Conservation (phyloP, 2,113 vertebrate genomes). For the Mesitornis unicolor region DNA sequence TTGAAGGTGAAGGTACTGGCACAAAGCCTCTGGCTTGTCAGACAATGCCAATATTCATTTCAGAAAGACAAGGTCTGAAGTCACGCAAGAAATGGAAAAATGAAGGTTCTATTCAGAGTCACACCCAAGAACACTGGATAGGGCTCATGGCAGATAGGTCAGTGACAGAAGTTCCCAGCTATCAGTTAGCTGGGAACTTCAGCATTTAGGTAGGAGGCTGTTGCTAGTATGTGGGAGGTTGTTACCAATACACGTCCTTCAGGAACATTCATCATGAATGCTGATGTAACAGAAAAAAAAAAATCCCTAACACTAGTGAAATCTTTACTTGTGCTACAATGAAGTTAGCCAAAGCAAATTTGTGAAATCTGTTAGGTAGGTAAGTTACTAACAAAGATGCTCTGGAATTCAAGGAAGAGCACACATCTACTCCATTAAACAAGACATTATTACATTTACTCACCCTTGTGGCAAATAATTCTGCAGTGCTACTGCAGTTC, state of each 20-base stretch:
- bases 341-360: background rate
- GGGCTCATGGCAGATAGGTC: background rate
- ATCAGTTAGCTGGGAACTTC: background rate
- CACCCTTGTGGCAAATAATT: background rate
- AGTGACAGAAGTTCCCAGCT: background rate
- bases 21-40: background rate
- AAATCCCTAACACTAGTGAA: background rate
- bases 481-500: background rate
- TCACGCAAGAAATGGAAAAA: background rate
- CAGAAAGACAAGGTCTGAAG: background rate
- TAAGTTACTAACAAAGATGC: background rate
- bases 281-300: background rate
- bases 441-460: background rate
- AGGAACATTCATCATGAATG: background rate
- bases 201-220: background rate
- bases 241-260: background rate
- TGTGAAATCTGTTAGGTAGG: background rate
- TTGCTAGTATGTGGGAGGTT: background rate
- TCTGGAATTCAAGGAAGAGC: background rate
- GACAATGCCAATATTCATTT: accelerated
- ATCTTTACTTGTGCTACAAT: background rate
- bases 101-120: background rate
- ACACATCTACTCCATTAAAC: background rate
- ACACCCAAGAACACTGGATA: background rate
- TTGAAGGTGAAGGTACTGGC: background rate